phyloP scores from a whole-genome alignment of 2,797 vertebrate species.

The Hyperoplus immaculatus region DNA sequence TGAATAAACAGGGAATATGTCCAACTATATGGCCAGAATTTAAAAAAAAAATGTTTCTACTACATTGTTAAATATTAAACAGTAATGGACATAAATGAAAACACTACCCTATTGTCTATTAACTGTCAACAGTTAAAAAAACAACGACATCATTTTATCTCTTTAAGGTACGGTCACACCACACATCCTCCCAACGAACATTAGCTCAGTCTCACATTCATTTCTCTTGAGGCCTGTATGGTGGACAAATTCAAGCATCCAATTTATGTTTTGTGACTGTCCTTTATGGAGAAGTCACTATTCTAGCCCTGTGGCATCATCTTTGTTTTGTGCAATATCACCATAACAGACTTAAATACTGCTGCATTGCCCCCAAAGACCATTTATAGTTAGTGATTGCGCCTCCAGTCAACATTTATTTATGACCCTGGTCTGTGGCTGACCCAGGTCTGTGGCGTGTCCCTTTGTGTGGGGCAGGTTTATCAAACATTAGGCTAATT shows the following conservation, averaged over 20 bases:
- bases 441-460: background rate
- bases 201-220: background rate
- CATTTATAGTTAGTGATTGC: background rate
- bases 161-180: conserved; percentile 2
- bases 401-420: background rate
- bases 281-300: background rate
- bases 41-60: background rate
- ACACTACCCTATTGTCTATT: background rate
- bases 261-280: too few species aligned
- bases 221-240: conserved; percentile 6
- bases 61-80: conserved; percentile 5
- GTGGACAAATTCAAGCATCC: background rate
- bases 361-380: background rate
- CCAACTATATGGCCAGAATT: conserved; percentile 7
- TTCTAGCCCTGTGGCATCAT: background rate
- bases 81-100: conserved; percentile 5
- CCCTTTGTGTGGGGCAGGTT: background rate
- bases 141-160: background rate
- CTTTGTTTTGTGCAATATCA: conserved; percentile 5
- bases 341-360: conserved; percentile 11
- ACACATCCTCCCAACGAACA: background rate
- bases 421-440: background rate
- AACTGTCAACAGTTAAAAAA: conserved; percentile 11
- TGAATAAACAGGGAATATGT: conserved; percentile 22
- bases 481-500: conserved; percentile 9